These are phyloP conservation scores for Dendroctonus valens DNA, from an alignment of 1,140 invertebrate species.

Conservation along the genomic window DNA sequence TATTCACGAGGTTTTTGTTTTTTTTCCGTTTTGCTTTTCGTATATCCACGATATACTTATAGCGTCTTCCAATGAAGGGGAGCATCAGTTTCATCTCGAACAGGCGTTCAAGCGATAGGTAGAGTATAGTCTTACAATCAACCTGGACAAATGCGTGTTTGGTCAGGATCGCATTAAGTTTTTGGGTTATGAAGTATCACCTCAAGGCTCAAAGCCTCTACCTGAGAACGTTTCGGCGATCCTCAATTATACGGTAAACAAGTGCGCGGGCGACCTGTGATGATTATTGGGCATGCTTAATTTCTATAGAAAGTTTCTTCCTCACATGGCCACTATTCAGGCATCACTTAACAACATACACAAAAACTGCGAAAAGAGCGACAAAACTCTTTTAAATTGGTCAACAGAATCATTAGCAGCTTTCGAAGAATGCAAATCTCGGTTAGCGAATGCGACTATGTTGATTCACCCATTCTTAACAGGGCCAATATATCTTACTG, in stretches of 20 bases:
- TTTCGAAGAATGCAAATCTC: background rate
- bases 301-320: background rate
- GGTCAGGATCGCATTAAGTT: background rate
- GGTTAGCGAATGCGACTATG: constrained; percentile 34
- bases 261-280: background rate
- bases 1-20: too few relatives aligned
- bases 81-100: constrained; percentile 35
- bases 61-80: constrained; percentile 35
- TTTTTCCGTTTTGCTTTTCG: constrained; percentile 36
- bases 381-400: background rate
- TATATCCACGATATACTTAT: constrained; percentile 37
- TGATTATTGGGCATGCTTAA: background rate
- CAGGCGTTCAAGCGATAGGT: background rate
- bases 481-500: background rate
- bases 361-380: constrained; percentile 6
- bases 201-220: background rate
- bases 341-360: background rate
- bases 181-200: background rate
- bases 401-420: background rate
- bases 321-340: constrained; percentile 34
- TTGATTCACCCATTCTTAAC: constrained; percentile 24
- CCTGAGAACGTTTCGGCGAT: background rate
- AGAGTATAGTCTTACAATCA: background rate
- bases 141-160: constrained; percentile 8
- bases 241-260: background rate